Base-by-base conservation (phyloP, 53 echinoderm and acorn worm species). In the Stichopus horrens region DNA sequence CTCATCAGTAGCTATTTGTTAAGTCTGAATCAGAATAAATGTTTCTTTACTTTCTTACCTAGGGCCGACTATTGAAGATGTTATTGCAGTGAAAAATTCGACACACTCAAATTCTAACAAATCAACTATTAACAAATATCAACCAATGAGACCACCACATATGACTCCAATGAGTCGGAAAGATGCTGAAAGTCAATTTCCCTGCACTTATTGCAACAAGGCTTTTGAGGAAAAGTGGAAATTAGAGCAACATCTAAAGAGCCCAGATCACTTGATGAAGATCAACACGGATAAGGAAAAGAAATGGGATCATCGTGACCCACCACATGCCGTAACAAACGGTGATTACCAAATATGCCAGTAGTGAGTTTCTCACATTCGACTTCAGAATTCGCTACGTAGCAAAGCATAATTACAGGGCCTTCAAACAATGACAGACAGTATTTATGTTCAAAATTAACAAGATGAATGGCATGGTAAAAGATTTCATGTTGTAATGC, bases 261-360 rank as follows among this genome's bases (percentile, higher is more conserved):
- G 90, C 13, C 79, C 83, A 23, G 95, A 88, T 0, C 96, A 96
- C 87, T 93, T 91, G 86, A 52, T 81, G 57, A 89, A 89, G 65
- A 91, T 96, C 79, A 96, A 95, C 93, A 91, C 95, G 0, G 96
- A 96, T 86, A 91, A 89, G 76, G 96, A 95, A 88, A 89, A 95
- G 13, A 77, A 89, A 21, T 96, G 96, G 96, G 90, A 95, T 82
- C 74, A 95, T 74, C 93, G 96, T 5, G 93, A 93, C 76, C 93
- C 95, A 18, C 96, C 96, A 71, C 71, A 18, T n/a, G 71, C n/a
- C 7, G 71, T 71, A 20, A 78, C 93, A 16, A 93, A 96, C 37
- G 94, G 94, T 14, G 83, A 88, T 9, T 96, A 94, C 88, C 53
- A 77, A 20, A 76, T 89, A 23, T 96, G 96, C 76, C 53, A 85